Conservation (phyloP, 2,113 vertebrate species). For the Anser cygnoides region DNA sequence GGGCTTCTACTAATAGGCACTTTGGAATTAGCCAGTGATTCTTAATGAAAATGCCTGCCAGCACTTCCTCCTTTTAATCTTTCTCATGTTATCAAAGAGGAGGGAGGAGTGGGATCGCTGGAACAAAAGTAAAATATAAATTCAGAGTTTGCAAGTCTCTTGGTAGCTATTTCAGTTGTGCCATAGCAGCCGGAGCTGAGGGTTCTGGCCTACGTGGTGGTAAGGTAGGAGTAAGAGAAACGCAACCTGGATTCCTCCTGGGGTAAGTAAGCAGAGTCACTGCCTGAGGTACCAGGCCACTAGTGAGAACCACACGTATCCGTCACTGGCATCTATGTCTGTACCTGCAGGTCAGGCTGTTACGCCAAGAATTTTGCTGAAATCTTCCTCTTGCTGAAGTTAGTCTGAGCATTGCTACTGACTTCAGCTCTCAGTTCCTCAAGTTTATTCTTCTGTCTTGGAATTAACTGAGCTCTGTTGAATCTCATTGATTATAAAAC, state of each 20-base stretch:
- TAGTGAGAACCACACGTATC: neutral
- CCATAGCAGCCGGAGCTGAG: accelerated
- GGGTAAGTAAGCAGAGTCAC: neutral
- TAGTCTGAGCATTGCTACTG: neutral
- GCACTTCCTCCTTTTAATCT: neutral
- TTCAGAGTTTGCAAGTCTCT: neutral
- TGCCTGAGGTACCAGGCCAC: neutral
- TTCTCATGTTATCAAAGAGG: neutral
- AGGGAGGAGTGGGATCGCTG: neutral
- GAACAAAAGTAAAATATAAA: neutral
- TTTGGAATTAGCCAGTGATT: neutral
- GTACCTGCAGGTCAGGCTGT: neutral
- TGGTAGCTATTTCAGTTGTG: neutral
- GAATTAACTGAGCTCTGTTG: neutral
- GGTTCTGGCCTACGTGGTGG: accelerated
- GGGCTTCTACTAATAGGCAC: neutral
- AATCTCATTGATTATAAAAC: neutral
- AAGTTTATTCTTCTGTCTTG: neutral
- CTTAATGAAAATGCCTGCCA: conserved; percentile 5
- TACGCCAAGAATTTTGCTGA: neutral
- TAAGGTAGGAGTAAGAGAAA: neutral
- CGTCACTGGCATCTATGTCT: neutral
- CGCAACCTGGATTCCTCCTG: neutral
- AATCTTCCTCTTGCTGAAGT: neutral
- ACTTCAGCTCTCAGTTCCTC: neutral